These are phyloP conservation scores for Coracopsis vasa DNA, from an alignment of 2,113 vertebrate genomes.

Conservation along the genomic window DNA sequence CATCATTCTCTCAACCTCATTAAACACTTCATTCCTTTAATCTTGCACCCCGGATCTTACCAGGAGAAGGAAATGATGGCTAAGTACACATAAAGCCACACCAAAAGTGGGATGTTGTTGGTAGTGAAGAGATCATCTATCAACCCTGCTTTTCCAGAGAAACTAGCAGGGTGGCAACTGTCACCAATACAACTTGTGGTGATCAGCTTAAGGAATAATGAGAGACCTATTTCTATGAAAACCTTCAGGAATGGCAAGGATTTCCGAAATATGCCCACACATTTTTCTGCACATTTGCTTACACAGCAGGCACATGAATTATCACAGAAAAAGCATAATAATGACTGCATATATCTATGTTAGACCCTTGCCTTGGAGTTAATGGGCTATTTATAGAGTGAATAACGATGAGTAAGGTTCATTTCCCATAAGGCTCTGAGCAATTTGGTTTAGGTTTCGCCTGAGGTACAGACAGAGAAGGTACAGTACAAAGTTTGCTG, in stretches of 20 bases:
- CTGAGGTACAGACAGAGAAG: background rate
- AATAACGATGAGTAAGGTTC: background rate
- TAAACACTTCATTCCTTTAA: background rate
- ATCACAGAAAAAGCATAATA: background rate
- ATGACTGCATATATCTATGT: background rate
- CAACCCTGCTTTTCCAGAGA: background rate
- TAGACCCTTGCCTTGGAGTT: background rate
- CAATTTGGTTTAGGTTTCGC: background rate
- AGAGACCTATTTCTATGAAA: background rate
- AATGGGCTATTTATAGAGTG: background rate
- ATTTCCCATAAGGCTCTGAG: background rate
- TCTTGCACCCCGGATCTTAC: background rate
- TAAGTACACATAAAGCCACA: background rate
- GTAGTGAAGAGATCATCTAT: background rate
- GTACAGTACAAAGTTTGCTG: background rate
- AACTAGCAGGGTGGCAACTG: background rate
- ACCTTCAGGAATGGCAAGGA: background rate
- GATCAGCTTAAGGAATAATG: background rate
- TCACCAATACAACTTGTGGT: background rate
- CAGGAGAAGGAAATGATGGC: background rate
- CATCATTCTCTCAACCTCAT: background rate
- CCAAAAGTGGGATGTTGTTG: background rate
- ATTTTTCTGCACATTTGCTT: background rate
- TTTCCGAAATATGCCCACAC: background rate
- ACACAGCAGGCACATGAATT: background rate